Evolutionary conservation across 2,888 invertebrate species (phyloP).

Genomic region (Hypomecis punctinalis): DNA sequence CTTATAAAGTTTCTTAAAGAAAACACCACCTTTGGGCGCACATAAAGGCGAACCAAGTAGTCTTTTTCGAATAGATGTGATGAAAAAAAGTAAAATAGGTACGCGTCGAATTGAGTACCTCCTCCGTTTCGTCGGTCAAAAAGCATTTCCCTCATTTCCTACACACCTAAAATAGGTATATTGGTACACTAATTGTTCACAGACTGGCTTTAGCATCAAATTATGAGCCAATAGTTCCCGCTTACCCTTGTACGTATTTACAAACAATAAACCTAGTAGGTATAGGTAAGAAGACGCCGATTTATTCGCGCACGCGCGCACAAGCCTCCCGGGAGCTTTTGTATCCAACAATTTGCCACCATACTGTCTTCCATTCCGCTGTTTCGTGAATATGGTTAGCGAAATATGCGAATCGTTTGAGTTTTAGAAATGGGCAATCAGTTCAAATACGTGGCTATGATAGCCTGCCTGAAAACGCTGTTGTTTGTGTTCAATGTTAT

Average conservation of each 20-base stretch:
- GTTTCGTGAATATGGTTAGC: slow-evolving; percentile 12
- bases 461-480: slow-evolving; percentile 91
- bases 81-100: too few relatives aligned
- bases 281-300: slow-evolving; percentile 51
- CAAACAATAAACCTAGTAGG: slow-evolving; percentile 50
- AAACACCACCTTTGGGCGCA: too few relatives aligned
- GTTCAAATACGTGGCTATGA: slow-evolving; percentile 89
- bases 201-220: too few relatives aligned
- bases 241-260: slow-evolving; percentile 47
- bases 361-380: slow-evolving; percentile 13
- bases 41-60: too few relatives aligned
- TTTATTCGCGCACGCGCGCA: slow-evolving; percentile 69
- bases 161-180: too few relatives aligned
- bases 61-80: too few relatives aligned
- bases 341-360: slow-evolving; percentile 27
- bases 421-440: slow-evolving; percentile 86
- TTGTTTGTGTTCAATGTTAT: slow-evolving; percentile 92
- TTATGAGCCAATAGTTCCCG: too few relatives aligned
- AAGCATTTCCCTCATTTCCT: too few relatives aligned
- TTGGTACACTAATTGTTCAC: too few relatives aligned
- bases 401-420: slow-evolving; percentile 25
- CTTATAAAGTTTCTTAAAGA: too few relatives aligned
- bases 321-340: slow-evolving; percentile 24
- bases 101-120: too few relatives aligned
- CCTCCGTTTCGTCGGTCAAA: too few relatives aligned